Evolutionary conservation across 2,888 invertebrate species (phyloP), one percentile per base, ranked within the genome.

Genomic region (Creontiades dilutus): DNA sequence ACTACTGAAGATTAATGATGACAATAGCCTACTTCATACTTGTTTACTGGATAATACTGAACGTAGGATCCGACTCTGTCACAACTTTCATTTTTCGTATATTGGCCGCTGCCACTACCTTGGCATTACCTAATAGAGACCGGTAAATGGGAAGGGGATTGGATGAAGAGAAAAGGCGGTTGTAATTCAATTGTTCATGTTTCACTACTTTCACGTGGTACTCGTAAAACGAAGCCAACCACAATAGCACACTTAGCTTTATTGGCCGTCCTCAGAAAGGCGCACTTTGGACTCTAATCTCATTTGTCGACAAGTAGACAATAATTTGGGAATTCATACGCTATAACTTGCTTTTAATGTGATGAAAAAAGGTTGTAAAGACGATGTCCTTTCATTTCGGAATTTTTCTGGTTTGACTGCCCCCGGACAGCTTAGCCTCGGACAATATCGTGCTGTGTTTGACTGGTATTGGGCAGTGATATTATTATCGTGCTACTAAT

Each of bases 291-390:
- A 76, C 88, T 88, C 80, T 88, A 88, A 88, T 88, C 88, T 88
- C 88, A 88, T 88, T 88, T 88, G 78, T 78, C 88, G 78, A 88
- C 88, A 88, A 88, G 88, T 88, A 78, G 88, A 88, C 88, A 88
- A 78, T 88, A 88, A 88, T 88, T 88, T 88, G 88, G 88, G 48
- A 88, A 88, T 88, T 88, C 88, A 88, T 88, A 88, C 57, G 78
- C 88, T 78, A 80, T 88, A 88, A 88, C 88, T 88, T 68, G 23
- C 80, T 48, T 76, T 76, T 88, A 88, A 76, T 37, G 78, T 88
- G 80, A 88, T 88, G 88, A 78, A 88, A 88, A 48, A 88, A 85
- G 55, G 85, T 85, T 28, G 61, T 85, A 85, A 85, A 85, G 46
- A 19, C 16, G 28, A 61, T 0, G 19, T 52, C 37, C 16, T 57